A percentile compares a stretch with the other conserved stretches of the same genome.
These are phyloP conservation scores for Calameuta pallipes DNA, from an alignment of 2,888 invertebrate species.

Conservation along the genomic window DNA sequence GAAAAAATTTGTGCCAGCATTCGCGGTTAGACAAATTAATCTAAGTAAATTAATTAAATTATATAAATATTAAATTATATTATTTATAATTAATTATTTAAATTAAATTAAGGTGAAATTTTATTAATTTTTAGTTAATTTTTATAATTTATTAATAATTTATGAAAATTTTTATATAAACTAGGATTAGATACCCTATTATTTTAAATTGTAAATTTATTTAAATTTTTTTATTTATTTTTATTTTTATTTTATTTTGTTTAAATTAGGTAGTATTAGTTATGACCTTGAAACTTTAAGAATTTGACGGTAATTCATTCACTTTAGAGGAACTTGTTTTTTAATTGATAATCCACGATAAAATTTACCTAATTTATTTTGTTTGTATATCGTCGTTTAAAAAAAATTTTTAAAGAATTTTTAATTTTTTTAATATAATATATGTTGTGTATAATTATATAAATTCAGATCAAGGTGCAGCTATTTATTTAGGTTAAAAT, in stretches of 20 bases:
- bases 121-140: constrained; percentile 63
- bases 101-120: constrained; percentile 72
- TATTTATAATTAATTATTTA: constrained; percentile 59
- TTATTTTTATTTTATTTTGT: too few species aligned
- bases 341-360: constrained; percentile 76
- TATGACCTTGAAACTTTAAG: constrained; percentile 76
- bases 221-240: too few species aligned
- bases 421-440: constrained; percentile 67
- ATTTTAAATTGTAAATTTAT: constrained; percentile 66
- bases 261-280: constrained; percentile 64
- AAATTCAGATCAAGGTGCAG: constrained; percentile 79
- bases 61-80: constrained; percentile 23
- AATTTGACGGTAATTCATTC: constrained; percentile 79
- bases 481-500: constrained; percentile 73
- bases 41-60: constrained; percentile 70
- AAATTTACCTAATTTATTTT: constrained; percentile 68
- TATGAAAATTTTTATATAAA: constrained; percentile 67
- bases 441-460: constrained; percentile 44
- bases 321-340: constrained; percentile 78
- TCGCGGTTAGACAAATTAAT: constrained; percentile 76
- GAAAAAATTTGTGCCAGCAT: constrained; percentile 73
- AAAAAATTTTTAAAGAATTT: constrained; percentile 65
- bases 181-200: constrained; percentile 80
- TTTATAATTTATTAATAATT: constrained; percentile 60
- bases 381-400: constrained; percentile 64